Evolutionary conservation across 2,113 vertebrate species (phyloP), one percentile per base, ranked within the genome.

Genomic region (Ictalurus furcatus): DNA sequence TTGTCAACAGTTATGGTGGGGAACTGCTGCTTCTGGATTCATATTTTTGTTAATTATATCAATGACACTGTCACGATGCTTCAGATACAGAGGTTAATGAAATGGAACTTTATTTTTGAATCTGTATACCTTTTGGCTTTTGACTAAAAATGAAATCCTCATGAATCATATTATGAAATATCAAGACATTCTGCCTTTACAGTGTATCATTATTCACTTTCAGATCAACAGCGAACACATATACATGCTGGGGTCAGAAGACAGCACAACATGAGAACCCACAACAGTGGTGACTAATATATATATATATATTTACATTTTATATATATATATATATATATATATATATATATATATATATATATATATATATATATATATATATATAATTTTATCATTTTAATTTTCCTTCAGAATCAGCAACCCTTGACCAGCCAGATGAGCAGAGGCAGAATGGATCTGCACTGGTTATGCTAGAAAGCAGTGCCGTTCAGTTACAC

Each of bases 1-100:
- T 4, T 76, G 73, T 79, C 91, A 92, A 90, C 92, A 95, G 84
- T 95, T 94, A 0, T 94, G 95, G 93, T 96, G 95, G 95, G 93
- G 95, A 89, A 94, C 94, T 0, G 93, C 92, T 81, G 94, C 93
- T 0, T 96, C 94, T 73, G 94, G 90, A 80, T 93, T 92, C 44
- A 94, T 96, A 73, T 94, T 95, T 89, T 54, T 95, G 21, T 91
- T 95, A 88, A 95, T 94, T 14, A 25, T 95, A 48, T 90, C 89
- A 63, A 81, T 94, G 4, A 91, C 91, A 73, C 88, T 95, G 25
- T 92, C 93, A 69, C 93, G 91, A 11, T 96, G 93, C 91, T 85
- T 93, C 6, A 93, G 92, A 56, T 87, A 91, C 48, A 94, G 85
- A 94, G 95, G 95, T 95, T 90, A 40, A 90, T 85, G 3, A 34